Base-by-base conservation (phyloP, 2,113 vertebrate genomes). In the Protobothrops mucrosquamatus region DNA sequence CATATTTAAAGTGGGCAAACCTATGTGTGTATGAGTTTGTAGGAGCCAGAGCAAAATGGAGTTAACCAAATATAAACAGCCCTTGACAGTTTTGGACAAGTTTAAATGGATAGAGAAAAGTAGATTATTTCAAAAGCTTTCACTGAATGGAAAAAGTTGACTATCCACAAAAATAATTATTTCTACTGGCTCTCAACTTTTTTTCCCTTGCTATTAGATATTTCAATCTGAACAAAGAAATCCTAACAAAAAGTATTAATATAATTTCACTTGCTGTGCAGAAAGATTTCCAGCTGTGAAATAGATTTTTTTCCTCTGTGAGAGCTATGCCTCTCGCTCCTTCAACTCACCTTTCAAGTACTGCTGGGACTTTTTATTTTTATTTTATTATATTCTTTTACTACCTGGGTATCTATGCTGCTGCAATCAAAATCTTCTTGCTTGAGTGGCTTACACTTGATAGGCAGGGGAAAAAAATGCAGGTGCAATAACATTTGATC, bases 401-500 rank as follows among this genome's bases (percentile, higher is more conserved):
- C 69, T 81, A 81, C 69, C 15, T 81, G 34, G 18, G 34, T 81
- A 34, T 81, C 69, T 81, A 81, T 81, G 34, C n/a, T 81, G 34
- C 34, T 81, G 34, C 34, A 39, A 34, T 81, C 69, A 81, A 81
- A 81, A 81, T 81, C 34, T 81, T 81, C 69, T 81, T 39, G 69
- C 6, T 9, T 39, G 69, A 39, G n/a, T 81, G 34, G 69, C 69
- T 81, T 20, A 39, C 92, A 22, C 64, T 94, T 92, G 92, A 92
- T 81, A 95, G 91, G 88, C 95, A 95, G 85, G 93, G 89, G 93
- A 89, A 95, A 92, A 56, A 96, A 97, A 96, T 95, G 52, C 89
- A 29, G 90, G 39, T 93, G 92, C 92, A 94, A 95, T 94, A 14
- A 14, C 89, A 94, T 52, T 92, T 96, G 93, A 94, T 95, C 91